Conservation (phyloP, 2,113 vertebrate genomes). For the Thunnus thynnus region DNA sequence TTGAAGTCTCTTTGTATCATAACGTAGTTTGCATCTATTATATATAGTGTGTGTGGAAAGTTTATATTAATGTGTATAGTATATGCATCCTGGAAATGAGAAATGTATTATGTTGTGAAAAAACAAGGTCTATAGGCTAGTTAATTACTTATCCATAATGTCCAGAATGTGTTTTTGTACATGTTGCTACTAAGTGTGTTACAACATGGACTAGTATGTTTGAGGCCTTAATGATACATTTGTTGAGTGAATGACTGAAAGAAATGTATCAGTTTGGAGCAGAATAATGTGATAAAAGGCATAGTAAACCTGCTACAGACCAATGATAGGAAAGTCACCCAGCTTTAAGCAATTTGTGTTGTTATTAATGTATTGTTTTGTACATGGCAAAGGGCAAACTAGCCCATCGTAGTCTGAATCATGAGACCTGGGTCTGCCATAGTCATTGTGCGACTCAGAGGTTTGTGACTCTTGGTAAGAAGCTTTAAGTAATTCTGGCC, state of each 20-base stretch:
- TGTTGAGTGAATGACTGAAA: neutral
- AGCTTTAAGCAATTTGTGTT: slow-evolving; percentile 33
- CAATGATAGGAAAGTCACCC: slow-evolving; percentile 16
- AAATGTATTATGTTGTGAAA: no score
- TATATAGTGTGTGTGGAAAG: neutral
- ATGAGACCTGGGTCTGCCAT: slow-evolving; percentile 59
- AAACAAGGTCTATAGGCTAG: neutral
- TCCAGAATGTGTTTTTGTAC: slow-evolving; percentile 1
- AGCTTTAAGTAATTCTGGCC: slow-evolving; percentile 78
- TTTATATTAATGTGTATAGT: slow-evolving; percentile 3
- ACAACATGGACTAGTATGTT: neutral
- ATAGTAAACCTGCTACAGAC: slow-evolving; percentile 7
- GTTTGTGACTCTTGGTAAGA: slow-evolving; percentile 74
- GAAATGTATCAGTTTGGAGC: neutral
- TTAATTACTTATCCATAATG: neutral
- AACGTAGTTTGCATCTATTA: neutral
- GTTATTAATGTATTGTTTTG: slow-evolving; percentile 25
- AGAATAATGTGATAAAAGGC: slow-evolving; percentile 14
- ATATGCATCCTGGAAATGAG: no score
- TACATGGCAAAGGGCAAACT: slow-evolving; percentile 21
- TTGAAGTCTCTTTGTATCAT: slow-evolving; percentile 1
- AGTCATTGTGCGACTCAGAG: slow-evolving; percentile 52
- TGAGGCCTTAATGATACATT: slow-evolving; percentile 54
- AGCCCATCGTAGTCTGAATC: slow-evolving; percentile 62
- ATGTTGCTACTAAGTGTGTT: slow-evolving; percentile 6